Base-by-base conservation (phyloP, 1,140 invertebrate species). In the Drosophila pachea region DNA sequence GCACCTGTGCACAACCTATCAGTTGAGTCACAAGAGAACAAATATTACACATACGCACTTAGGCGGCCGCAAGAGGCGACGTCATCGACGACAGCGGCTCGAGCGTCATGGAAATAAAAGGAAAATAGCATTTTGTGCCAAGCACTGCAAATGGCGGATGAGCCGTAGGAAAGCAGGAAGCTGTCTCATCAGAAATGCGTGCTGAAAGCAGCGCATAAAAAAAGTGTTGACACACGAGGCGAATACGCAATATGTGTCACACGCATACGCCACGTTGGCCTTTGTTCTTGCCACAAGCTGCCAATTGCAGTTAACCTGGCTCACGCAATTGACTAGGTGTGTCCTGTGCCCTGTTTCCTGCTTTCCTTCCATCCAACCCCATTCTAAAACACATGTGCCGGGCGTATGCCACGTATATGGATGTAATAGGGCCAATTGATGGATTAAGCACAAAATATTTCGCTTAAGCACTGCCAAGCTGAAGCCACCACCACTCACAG, bases 261-360 rank as follows among this genome's bases (percentile, higher is more conserved):
- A 29, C 53, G 42, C 12, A 48, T 32, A n/a, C n/a, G n/a, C n/a
- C n/a, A n/a, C n/a, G n/a, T n/a, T n/a, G n/a, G n/a, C n/a, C n/a
- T n/a, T 36, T 54, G 50, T 53, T 31, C 42, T 49, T 36, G 43
- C 38, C 47, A 45, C 48, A 67, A 74, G 7, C 78, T 64, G 79
- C 59, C 78, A 84, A 84, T 84, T 84, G 79, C 81, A 84, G 62
- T 76, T 70, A 45, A 76, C 76, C 68, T 74, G 73, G 76, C 69
- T 50, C 69, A 76, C 54, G 65, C 76, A 86, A 76, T 74, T 66
- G 65, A 14, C 69, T 58, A 61, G 79, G 79, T 62, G 79, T 73
- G 60, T 60, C 61, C 47, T 29, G 52, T 35, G 38, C 14, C 54
- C 29, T 52, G 61, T 16, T 53, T 48, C 14, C 11, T 43, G 32